Evolutionary conservation across 2,888 invertebrate species (phyloP).

Genomic region (Metalampra italica): DNA sequence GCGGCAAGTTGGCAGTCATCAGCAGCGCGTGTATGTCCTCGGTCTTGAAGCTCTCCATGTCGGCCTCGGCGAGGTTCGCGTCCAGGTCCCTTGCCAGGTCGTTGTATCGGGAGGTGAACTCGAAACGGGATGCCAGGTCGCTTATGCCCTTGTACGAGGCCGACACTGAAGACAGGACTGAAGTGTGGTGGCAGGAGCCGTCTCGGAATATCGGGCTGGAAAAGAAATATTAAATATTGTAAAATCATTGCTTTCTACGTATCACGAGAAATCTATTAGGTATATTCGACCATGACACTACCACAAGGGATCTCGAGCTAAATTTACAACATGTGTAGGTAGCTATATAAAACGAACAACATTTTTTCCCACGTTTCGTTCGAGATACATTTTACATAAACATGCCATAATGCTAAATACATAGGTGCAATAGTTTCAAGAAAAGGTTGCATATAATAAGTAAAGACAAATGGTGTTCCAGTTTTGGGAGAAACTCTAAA

Average conservation of each 20-base stretch:
- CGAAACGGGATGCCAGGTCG: constrained; percentile 74
- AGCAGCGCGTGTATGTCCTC: constrained; percentile 94
- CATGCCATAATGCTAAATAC: too few relatives aligned
- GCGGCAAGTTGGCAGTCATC: constrained; percentile 84
- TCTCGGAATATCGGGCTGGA: constrained; percentile 86
- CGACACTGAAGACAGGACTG: constrained; percentile 89
- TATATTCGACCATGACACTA: too few relatives aligned
- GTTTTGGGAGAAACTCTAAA: too few relatives aligned
- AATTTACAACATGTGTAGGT: too few relatives aligned
- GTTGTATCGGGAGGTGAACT: constrained; percentile 85
- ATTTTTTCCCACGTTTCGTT: too few relatives aligned
- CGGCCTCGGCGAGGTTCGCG: constrained; percentile 95
- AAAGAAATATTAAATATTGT: constrained; percentile 20
- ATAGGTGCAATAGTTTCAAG: too few relatives aligned
- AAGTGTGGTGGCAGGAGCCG: constrained; percentile 87
- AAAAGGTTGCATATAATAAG: too few relatives aligned
- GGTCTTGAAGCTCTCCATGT: constrained; percentile 95
- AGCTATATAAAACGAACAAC: neutral
- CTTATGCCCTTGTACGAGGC: constrained; percentile 87
- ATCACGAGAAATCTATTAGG: too few relatives aligned
- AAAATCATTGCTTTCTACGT: neutral
- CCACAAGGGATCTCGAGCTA: too few relatives aligned
- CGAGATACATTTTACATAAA: too few relatives aligned
- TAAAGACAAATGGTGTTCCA: too few relatives aligned
- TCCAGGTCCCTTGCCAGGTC: constrained; percentile 92